Conservation (phyloP, 2,888 invertebrate species). For the Cancer borealis region DNA sequence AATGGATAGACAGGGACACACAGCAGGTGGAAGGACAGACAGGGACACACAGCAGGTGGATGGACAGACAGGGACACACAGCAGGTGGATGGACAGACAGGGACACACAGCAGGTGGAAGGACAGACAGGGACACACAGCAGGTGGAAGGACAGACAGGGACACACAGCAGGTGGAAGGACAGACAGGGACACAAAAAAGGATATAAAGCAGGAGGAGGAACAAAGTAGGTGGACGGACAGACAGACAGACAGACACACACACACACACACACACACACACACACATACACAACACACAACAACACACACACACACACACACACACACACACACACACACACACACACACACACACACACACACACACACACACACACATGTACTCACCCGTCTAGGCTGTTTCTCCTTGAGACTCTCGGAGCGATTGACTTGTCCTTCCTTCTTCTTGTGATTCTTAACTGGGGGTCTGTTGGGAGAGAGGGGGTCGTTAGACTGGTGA, state of each 20-base stretch:
- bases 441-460: slow-evolving; percentile 73
- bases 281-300: not conserved
- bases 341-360: slow-evolving; percentile 38
- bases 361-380: slow-evolving; percentile 27
- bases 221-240: not conserved
- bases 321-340: not conserved
- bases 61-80: too few relatives aligned
- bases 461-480: slow-evolving; percentile 35
- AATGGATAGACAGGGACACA: too few relatives aligned
- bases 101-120: too few relatives aligned
- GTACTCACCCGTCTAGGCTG: slow-evolving; percentile 75
- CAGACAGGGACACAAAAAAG: too few relatives aligned
- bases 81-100: too few relatives aligned
- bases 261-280: too few relatives aligned
- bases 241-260: not conserved
- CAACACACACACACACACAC: not conserved
- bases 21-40: too few relatives aligned
- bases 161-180: too few relatives aligned
- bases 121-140: too few relatives aligned
- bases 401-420: slow-evolving; percentile 77
- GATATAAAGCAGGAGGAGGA: too few relatives aligned
- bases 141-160: too few relatives aligned
- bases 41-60: too few relatives aligned
- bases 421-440: slow-evolving; percentile 73
- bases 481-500: not conserved